Evolutionary conservation across 2,888 invertebrate genomes (phyloP).

Genomic region (Melinaea marsaeus): DNA sequence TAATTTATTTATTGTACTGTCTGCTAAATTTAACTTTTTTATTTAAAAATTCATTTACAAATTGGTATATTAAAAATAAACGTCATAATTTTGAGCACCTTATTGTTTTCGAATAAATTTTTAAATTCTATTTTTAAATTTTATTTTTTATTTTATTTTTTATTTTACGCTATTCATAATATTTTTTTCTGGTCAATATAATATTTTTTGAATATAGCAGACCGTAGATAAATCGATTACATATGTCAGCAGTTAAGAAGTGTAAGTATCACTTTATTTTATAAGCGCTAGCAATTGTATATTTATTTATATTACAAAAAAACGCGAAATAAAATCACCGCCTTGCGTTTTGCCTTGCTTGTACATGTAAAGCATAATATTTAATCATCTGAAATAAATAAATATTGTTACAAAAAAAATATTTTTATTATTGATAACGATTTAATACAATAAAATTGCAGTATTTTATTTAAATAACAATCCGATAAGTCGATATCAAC

Average conservation of each 20-base stretch:
- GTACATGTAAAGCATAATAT: constrained; percentile 4
- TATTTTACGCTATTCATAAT: too few species aligned
- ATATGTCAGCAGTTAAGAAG: neutral
- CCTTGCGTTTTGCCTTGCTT: constrained; percentile 25
- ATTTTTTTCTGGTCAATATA: too few species aligned
- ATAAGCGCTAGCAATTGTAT: constrained; percentile 1
- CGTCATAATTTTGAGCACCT: neutral
- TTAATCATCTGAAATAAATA: constrained; percentile 22
- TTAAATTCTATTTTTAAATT: too few species aligned
- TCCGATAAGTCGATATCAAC: too few species aligned
- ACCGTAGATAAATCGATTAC: neutral
- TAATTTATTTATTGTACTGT: neutral
- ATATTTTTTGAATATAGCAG: neutral
- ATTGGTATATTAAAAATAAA: neutral
- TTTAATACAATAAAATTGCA: too few species aligned
- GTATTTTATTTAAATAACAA: too few species aligned
- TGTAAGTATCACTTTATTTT: constrained; percentile 2
- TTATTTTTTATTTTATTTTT: too few species aligned
- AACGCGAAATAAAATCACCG: constrained; percentile 7
- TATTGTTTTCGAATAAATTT: too few species aligned
- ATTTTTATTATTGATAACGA: neutral
- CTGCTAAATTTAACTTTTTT: neutral
- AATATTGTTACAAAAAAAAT: neutral
- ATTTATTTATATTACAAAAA: neutral
- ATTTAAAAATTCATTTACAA: neutral